Conservation (phyloP, 2,797 vertebrate genomes). For the Moxostoma hubbsi region DNA sequence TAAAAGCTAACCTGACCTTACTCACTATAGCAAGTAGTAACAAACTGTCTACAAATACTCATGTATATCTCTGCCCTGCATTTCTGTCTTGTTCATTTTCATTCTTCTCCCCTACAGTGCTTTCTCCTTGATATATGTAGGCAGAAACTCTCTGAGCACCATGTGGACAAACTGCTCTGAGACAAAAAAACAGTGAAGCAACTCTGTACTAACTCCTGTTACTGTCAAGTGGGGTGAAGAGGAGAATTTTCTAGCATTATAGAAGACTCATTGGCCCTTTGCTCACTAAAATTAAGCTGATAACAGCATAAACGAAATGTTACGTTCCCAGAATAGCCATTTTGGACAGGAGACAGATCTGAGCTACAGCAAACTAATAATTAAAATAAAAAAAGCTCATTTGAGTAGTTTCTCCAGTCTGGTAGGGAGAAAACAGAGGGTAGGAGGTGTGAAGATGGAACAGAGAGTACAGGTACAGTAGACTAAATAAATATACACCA, state of each 20-base stretch:
- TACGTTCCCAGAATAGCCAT: slow-evolving; percentile 34
- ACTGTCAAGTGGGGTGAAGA: slow-evolving; percentile 27
- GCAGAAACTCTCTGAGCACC: background rate
- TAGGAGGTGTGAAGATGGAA: background rate
- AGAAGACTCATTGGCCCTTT: background rate
- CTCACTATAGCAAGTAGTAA: background rate
- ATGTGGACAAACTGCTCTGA: slow-evolving; percentile 4
- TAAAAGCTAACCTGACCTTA: background rate
- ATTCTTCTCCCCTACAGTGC: background rate
- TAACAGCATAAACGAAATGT: slow-evolving; percentile 51
- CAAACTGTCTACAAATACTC: too few species aligned
- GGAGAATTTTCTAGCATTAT: background rate
- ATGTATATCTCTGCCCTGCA: background rate
- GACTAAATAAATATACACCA: slow-evolving; percentile 12
- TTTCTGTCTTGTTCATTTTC: background rate
- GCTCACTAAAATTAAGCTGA: slow-evolving; percentile 39
- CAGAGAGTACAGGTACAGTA: background rate
- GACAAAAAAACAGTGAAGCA: background rate
- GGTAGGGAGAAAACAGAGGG: slow-evolving; percentile 27
- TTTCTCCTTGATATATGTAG: slow-evolving; percentile 3
- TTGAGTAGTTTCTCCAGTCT: slow-evolving; percentile 32
- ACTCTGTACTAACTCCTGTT: slow-evolving; percentile 14
- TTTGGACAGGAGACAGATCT: slow-evolving; percentile 15
- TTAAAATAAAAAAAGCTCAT: slow-evolving; percentile 59
- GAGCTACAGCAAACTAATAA: slow-evolving; percentile 35